Base-by-base conservation (phyloP, 23 tunicate genomes). In the Halocynthia aurantium region DNA sequence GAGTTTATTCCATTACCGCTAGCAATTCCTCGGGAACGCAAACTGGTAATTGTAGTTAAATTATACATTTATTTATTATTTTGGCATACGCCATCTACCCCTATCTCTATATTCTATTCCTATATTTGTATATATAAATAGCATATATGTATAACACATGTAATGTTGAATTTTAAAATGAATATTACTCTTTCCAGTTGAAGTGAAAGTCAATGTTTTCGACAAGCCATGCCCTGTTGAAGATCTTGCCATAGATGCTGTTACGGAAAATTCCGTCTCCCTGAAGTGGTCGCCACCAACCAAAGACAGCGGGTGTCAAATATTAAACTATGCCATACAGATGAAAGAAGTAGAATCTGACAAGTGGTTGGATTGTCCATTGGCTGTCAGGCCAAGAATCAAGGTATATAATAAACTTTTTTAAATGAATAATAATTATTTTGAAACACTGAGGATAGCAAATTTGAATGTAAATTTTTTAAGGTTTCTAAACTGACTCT, bases 291-390 rank as follows among this genome's bases (percentile, higher is more conserved):
- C 77, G 53, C 87, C 89, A 61, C 99, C 99, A 6, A 0, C 76
- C 9, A 67, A 81, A 44, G 88, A 94, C 73, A 87, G 99, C 6
- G 99, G 99, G 5, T 81, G 90, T 44, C 95, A 88, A 66, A 74
- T 94, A 52, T 88, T 83, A 75, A 88, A 94, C 84, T 94, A 94
- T 84, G 56, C 52, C 52, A 87, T 94, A 8, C 95, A 94, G 61
- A 80, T 81, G 70, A 85, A 83, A 67, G 96, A 94, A 31, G 79
- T 88, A 6, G 96, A 87, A 12, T 65, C 91, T 2, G 99, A 94
- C 7, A 61, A 58, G 7, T 94, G 95, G 95, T 40, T 84, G 52
- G 99, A 94, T 44, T 88, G 85, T 58, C 84, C 99, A 1, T 57
- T 90, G 6, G 94, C 87, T 22, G 96, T 94, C 50, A 70, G 91